Evolutionary conservation across 1,140 invertebrate species (phyloP).

Genomic region (Aphaenogaster rudis): DNA sequence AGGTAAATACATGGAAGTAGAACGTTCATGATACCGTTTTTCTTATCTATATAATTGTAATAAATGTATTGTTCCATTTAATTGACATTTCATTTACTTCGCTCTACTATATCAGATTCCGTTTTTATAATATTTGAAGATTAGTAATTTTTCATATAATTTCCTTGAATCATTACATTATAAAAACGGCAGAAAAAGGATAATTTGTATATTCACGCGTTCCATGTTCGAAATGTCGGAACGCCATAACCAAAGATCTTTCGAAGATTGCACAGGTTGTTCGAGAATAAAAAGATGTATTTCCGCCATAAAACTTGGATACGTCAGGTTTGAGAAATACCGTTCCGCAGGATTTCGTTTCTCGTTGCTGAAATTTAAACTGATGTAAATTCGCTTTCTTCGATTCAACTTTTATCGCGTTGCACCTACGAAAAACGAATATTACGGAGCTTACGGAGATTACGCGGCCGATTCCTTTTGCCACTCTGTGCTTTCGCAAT

Average conservation of each 20-base stretch:
- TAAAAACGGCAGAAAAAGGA: background rate
- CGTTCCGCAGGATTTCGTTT: background rate
- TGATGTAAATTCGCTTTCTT: slow-evolving; percentile 40
- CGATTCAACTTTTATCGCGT: slow-evolving; percentile 47
- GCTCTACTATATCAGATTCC: background rate
- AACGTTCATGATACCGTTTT: background rate
- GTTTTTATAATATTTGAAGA: background rate
- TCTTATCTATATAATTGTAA: background rate
- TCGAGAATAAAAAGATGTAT: background rate
- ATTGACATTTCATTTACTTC: background rate
- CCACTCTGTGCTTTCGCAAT: slow-evolving; percentile 19
- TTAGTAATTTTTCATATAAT: background rate
- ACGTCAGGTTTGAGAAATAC: background rate
- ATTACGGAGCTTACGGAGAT: slow-evolving; percentile 29
- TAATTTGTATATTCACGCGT: background rate
- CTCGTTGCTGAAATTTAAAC: slow-evolving; percentile 43
- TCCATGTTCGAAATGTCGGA: background rate
- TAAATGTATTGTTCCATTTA: background rate
- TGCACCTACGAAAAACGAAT: slow-evolving; percentile 27
- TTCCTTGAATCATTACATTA: background rate
- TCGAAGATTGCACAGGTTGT: background rate
- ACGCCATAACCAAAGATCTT: background rate
- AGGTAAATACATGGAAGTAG: background rate
- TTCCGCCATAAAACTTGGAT: slow-evolving; percentile 27
- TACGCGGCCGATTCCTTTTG: slow-evolving; percentile 31